phyloP scores from a whole-genome alignment of 2,888 invertebrate species.

The Chymomyza procnemis region DNA sequence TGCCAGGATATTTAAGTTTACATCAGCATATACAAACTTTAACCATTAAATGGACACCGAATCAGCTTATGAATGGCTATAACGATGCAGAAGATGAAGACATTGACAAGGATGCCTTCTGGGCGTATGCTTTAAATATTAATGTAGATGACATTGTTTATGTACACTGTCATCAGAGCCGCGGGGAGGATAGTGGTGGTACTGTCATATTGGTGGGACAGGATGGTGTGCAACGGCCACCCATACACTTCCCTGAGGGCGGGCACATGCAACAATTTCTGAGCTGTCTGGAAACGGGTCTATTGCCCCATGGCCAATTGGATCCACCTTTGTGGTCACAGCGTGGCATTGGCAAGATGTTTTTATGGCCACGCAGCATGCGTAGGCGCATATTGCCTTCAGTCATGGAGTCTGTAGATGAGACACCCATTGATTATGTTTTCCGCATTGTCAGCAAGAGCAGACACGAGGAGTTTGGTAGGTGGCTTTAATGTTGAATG shows the following conservation, averaged over 20 bases:
- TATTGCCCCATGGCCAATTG: conserved; percentile 92
- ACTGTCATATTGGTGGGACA: conserved; percentile 94
- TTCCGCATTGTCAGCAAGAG: conserved; percentile 92
- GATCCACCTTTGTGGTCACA: conserved; percentile 97
- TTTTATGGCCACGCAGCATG: conserved; percentile 81
- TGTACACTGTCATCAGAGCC: conserved; percentile 95
- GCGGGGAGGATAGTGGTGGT: conserved; percentile 86
- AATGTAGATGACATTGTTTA: conserved; percentile 95
- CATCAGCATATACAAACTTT: conserved; percentile 91
- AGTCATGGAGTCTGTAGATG: conserved; percentile 81
- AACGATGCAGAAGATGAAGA: conserved; percentile 83
- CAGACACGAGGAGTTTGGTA: conserved; percentile 86
- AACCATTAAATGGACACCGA: conserved; percentile 97
- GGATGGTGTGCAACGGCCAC: conserved; percentile 95
- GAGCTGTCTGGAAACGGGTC: conserved; percentile 90
- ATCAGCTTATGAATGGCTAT: conserved; percentile 96
- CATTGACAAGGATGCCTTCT: conserved; percentile 88
- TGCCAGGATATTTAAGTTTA: conserved; percentile 94
- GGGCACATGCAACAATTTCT: conserved; percentile 94
- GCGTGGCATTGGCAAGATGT: conserved; percentile 85
- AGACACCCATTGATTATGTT: conserved; percentile 87
- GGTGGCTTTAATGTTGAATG: conserved; percentile 47
- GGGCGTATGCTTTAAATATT: conserved; percentile 95
- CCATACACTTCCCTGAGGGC: conserved; percentile 93
- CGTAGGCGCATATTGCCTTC: conserved; percentile 85